phyloP scores from a whole-genome alignment of 2,113 vertebrate genomes.

The Cyprinodon variegatus region DNA sequence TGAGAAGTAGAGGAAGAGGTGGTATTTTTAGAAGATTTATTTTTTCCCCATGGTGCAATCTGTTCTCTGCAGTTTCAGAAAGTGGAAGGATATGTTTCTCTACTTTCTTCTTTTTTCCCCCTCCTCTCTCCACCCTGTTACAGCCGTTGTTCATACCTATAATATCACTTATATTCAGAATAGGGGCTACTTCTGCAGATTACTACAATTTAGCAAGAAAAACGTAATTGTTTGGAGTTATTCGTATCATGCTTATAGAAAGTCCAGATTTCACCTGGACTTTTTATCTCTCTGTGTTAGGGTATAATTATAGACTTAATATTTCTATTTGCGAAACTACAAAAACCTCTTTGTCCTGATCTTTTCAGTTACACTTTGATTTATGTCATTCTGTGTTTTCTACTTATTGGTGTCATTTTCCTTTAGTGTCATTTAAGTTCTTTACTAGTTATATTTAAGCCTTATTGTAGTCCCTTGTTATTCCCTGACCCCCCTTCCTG shows the following conservation, averaged over 20 bases:
- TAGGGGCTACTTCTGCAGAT: not conserved
- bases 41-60: conserved; percentile 61
- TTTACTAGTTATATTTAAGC: too few species aligned
- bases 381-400: too few species aligned
- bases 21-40: conserved; percentile 74
- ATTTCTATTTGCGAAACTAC: not conserved
- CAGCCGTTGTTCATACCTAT: conserved; percentile 53
- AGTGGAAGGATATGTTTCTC: conserved; percentile 37
- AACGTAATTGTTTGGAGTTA: not conserved
- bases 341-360: not conserved
- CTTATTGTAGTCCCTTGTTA: too few species aligned
- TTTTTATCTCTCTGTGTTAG: not conserved
- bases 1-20: conserved; percentile 62
- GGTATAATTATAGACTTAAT: not conserved
- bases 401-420: too few species aligned
- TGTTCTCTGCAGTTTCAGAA: conserved; percentile 63
- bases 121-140: conserved; percentile 28
- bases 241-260: not conserved
- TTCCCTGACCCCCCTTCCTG: too few species aligned
- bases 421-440: too few species aligned
- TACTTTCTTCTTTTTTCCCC: conserved; percentile 4
- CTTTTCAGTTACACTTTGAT: too few species aligned
- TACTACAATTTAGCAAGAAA: not conserved
- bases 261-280: not conserved
- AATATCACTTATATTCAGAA: conserved; percentile 67